These are phyloP conservation scores for Taenaris catops DNA, from an alignment of 2,888 invertebrate genomes.

Conservation along the genomic window DNA sequence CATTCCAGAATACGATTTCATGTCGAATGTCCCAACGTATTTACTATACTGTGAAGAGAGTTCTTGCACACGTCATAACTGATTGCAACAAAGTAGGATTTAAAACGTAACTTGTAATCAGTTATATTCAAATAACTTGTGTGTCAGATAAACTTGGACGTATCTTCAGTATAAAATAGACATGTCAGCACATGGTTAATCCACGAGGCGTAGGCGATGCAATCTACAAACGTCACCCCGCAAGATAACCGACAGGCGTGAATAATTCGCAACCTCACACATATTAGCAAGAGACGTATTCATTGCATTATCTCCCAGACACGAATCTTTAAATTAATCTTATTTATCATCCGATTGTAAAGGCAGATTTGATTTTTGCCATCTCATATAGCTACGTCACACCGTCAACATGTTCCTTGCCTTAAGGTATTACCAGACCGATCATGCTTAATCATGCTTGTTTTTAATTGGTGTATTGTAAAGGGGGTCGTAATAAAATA, in stretches of 20 bases:
- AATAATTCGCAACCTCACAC: constrained; percentile 29
- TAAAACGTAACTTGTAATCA: constrained; percentile 13
- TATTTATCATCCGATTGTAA: constrained; percentile 12
- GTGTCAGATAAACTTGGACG: constrained; percentile 35
- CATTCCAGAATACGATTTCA: no score
- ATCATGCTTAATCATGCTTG: no score
- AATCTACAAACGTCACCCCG: constrained; percentile 46
- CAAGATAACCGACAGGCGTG: constrained; percentile 29
- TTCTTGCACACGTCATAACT: constrained; percentile 6
- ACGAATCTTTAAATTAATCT: constrained; percentile 20
- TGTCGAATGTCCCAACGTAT: no score
- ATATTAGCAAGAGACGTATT: constrained; percentile 21
- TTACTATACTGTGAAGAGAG: no score
- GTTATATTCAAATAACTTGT: constrained; percentile 23
- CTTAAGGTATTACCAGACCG: no score
- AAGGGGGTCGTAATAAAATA: no score
- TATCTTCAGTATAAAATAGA: constrained; percentile 45
- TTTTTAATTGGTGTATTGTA: no score
- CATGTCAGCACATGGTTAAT: constrained; percentile 49
- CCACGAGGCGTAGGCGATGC: constrained; percentile 48
- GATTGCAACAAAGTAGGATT: constrained; percentile 4
- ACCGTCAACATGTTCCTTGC: no score
- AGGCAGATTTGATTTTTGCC: background rate
- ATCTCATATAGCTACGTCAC: no score
- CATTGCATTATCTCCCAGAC: constrained; percentile 21